Base-by-base conservation (phyloP, 2,888 invertebrate species). In the Steinernema hermaphroditum region DNA sequence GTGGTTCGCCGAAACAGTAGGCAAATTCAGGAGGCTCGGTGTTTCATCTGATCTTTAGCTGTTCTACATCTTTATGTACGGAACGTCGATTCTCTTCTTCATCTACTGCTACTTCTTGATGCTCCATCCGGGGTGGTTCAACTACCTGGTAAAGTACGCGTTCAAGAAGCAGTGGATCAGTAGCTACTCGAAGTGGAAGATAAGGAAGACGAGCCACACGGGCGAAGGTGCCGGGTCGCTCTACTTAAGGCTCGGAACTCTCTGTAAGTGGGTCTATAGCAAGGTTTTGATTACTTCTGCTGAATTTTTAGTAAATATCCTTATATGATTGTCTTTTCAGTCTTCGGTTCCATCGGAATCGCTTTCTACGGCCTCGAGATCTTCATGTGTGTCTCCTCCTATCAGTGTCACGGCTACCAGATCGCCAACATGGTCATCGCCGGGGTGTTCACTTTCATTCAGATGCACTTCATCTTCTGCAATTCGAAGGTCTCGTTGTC, bases 401-500 rank as follows among this genome's bases (percentile, higher is more conserved):
- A 74, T 2, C 71, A 68, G 2, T 85, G 84, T 70, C 78, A 75
- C 57, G 71, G 49, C 16, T 78, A 77, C 69, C 69, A 74, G 49
- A 73, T 82, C 14, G 70, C 78, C 29, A 81, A 87, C 72, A 87
- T 84, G 81, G 73, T 79, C 27, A 75, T 84, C 27, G 83, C 82
- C 1, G 80, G 80, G 9, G 32, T 83, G n/a, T 86, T 86, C 77
- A 83, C 84, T 34, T 86, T 86, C 76, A 74, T 86, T 32, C 86
- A 86, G 73, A 85, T 86, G 83, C 86, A 86, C 72, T 86, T 86
- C 75, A 82, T 86, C 43, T 86, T 86, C 74, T 83, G 84, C 50
- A 86, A 86, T 69, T 85, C 86, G 14, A 86, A 84, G 78, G 85
- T 85, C 1, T 6, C 12, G 24, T 74, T 22, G 14, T 72, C 1